phyloP scores from a whole-genome alignment of 2,888 invertebrate species.

The Heliothis peltigera region DNA sequence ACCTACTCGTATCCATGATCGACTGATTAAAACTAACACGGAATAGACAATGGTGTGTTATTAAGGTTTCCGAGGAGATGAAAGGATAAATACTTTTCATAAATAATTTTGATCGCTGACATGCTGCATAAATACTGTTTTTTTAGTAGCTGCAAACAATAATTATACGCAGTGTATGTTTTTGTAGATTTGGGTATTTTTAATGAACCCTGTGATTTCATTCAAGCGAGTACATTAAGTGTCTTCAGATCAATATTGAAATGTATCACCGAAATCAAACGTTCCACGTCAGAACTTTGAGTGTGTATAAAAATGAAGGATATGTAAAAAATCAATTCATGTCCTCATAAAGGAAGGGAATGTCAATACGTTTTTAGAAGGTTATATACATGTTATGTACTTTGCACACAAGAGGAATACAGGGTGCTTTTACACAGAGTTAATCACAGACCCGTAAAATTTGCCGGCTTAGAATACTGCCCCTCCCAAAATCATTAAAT shows the following conservation, averaged over 20 bases:
- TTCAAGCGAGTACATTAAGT: background rate
- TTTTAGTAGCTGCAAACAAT: background rate
- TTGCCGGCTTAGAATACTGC: background rate
- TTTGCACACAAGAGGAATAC: slow-evolving; percentile 5
- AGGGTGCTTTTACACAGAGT: background rate
- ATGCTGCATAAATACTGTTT: slow-evolving; percentile 4
- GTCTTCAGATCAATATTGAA: slow-evolving; percentile 8
- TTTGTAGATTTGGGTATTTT: slow-evolving; percentile 13
- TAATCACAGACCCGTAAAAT: background rate
- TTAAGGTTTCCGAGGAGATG: slow-evolving; percentile 40
- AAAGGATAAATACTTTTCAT: slow-evolving; percentile 5
- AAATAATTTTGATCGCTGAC: slow-evolving; percentile 4
- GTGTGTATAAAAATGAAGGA: slow-evolving; percentile 6
- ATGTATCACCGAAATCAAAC: slow-evolving; percentile 11
- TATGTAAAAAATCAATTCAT: slow-evolving; percentile 9
- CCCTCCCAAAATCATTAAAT: background rate
- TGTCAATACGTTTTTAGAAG: slow-evolving; percentile 11
- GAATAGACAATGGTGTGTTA: slow-evolving; percentile 66
- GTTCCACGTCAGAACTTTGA: slow-evolving; percentile 7
- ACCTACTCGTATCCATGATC: slow-evolving; percentile 19
- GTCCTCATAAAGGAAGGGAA: slow-evolving; percentile 12
- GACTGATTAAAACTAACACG: slow-evolving; percentile 44
- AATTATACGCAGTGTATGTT: background rate
- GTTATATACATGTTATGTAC: background rate
- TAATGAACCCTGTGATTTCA: slow-evolving; percentile 9